Conservation (phyloP, 2,113 vertebrate species). For the Muntiacus muntjak region DNA sequence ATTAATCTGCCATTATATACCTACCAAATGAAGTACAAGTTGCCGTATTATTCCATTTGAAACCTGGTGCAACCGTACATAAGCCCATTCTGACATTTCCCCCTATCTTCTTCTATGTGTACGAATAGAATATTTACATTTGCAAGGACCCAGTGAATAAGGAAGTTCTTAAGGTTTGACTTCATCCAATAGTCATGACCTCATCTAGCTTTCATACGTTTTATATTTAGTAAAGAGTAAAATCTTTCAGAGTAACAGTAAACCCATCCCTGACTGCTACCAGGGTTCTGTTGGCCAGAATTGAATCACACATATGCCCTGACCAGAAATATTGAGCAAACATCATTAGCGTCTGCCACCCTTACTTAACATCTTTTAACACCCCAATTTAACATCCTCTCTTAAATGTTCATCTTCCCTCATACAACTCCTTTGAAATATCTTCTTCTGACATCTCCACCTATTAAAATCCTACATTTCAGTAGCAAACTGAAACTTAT, state of each 20-base stretch:
- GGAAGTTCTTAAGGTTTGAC: background rate
- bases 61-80: background rate
- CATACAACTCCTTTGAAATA: background rate
- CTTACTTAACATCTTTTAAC: background rate
- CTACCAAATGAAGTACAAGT: background rate
- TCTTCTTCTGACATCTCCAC: background rate
- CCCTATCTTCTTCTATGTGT: background rate
- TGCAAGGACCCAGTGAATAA: background rate
- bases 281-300: background rate
- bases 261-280: rapidly evolving
- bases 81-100: background rate
- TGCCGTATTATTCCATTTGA: background rate
- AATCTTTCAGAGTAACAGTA: background rate
- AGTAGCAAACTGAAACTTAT: background rate
- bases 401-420: background rate
- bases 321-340: background rate
- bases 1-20: background rate
- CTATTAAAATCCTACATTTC: background rate
- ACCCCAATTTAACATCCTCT: background rate
- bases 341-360: background rate
- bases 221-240: background rate
- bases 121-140: background rate
- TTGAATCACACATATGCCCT: background rate
- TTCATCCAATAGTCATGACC: background rate
- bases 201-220: background rate